Conservation (phyloP, 2,888 invertebrate genomes). For the Diabrotica balteata region DNA sequence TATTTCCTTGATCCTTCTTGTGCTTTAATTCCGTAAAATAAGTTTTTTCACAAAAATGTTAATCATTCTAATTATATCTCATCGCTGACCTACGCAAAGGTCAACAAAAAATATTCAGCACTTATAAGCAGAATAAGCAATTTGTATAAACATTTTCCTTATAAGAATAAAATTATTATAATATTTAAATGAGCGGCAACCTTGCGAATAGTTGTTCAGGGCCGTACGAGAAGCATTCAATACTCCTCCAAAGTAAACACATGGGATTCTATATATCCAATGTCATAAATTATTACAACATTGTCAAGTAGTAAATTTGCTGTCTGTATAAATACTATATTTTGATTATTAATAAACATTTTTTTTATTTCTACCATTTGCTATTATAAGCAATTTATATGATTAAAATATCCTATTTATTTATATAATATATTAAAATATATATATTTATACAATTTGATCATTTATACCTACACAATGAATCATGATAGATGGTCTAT, state of each 20-base stretch:
- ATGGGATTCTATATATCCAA: not conserved
- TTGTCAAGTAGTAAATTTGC: not conserved
- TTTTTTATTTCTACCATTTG: no score
- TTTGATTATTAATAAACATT: no score
- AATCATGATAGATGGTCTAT: no score
- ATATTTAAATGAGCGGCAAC: conserved; percentile 35
- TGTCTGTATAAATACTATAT: no score
- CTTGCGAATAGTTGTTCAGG: conserved; percentile 51
- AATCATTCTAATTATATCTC: conserved; percentile 2
- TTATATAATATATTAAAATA: no score
- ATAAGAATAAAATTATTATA: conserved; percentile 28
- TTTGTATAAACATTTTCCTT: conserved; percentile 25
- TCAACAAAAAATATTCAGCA: conserved; percentile 11
- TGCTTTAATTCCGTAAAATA: no score
- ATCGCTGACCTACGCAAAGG: conserved; percentile 7
- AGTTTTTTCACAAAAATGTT: no score
- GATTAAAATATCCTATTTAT: no score
- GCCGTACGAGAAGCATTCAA: conserved; percentile 41
- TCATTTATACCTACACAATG: no score
- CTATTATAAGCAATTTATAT: no score
- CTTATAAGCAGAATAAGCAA: conserved; percentile 22
- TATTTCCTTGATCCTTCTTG: no score
- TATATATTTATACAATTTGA: no score
- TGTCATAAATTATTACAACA: conserved; percentile 3
- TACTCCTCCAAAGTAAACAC: conserved; percentile 9